Percentiles rank a stretch among this genome's conserved stretches.
phyloP scores from a whole-genome alignment of 2,797 vertebrate genomes.

The Leptoclinus maculatus region DNA sequence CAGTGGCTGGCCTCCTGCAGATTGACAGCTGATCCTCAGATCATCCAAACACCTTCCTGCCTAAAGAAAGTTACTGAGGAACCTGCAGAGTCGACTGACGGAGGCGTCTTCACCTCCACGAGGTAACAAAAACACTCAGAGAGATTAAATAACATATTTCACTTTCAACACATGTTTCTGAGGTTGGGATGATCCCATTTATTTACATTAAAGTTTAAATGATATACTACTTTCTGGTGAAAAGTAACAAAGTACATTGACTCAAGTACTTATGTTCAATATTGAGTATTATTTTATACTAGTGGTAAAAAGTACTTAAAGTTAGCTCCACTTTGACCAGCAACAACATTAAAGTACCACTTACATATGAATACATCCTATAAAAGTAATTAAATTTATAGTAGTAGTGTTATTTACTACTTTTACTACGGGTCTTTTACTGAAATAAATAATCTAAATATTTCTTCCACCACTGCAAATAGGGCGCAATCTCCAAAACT shows the following conservation, averaged over 20 bases:
- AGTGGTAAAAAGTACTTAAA: neutral
- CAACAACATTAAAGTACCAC: neutral
- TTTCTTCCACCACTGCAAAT: neutral
- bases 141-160: neutral
- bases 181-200: neutral
- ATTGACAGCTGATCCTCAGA: constrained; percentile 46
- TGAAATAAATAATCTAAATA: neutral
- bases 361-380: neutral
- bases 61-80: constrained; percentile 13
- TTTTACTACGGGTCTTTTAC: neutral
- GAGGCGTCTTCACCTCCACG: neutral
- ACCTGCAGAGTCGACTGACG: constrained; percentile 4
- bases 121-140: neutral
- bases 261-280: neutral
- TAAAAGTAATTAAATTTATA: neutral
- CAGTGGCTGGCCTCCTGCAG: constrained; percentile 32
- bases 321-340: too few species aligned
- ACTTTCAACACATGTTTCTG: neutral
- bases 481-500: neutral
- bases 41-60: constrained; percentile 45
- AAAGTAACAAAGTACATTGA: too few species aligned
- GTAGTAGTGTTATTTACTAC: neutral
- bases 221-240: too few species aligned
- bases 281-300: neutral
- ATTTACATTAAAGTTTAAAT: neutral